Evolutionary conservation across 2,113 vertebrate genomes (phyloP).

Genomic region (Scopus umbretta): DNA sequence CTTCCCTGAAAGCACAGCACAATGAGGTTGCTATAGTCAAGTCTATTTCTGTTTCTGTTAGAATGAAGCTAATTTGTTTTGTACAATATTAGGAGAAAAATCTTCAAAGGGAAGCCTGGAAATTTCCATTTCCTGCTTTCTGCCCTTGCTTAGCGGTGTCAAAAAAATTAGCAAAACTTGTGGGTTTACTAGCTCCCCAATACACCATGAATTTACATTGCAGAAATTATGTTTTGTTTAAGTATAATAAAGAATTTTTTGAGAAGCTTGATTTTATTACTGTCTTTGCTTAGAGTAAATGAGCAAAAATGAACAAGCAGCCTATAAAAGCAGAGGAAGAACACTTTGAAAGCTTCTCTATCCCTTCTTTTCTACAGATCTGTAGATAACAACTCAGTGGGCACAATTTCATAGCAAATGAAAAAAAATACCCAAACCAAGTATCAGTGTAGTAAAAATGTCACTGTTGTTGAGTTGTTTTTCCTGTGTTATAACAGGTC

Average conservation of each 20-base stretch:
- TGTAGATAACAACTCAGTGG: neutral
- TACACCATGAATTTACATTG: neutral
- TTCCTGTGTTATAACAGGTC: neutral
- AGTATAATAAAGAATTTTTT: neutral
- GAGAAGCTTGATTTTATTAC: neutral
- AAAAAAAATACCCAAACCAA: neutral
- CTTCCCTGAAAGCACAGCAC: conserved; percentile 48
- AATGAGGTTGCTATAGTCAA: conserved; percentile 49
- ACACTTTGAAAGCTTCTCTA: neutral
- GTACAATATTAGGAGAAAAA: neutral
- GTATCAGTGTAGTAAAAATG: neutral
- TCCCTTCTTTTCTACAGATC: neutral
- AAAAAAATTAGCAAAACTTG: neutral
- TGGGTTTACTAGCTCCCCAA: neutral
- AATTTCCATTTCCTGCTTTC: neutral
- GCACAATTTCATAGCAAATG: neutral
- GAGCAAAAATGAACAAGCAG: no score
- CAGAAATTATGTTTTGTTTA: neutral
- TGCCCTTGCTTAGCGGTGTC: neutral
- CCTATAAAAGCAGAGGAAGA: no score
- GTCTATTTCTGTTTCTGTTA: conserved; percentile 7
- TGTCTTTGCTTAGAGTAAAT: no score
- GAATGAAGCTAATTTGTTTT: conserved; percentile 11
- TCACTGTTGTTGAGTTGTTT: neutral
- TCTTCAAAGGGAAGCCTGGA: neutral